phyloP scores from a whole-genome alignment of 1,140 invertebrate species.

The Conus ventricosus region DNA sequence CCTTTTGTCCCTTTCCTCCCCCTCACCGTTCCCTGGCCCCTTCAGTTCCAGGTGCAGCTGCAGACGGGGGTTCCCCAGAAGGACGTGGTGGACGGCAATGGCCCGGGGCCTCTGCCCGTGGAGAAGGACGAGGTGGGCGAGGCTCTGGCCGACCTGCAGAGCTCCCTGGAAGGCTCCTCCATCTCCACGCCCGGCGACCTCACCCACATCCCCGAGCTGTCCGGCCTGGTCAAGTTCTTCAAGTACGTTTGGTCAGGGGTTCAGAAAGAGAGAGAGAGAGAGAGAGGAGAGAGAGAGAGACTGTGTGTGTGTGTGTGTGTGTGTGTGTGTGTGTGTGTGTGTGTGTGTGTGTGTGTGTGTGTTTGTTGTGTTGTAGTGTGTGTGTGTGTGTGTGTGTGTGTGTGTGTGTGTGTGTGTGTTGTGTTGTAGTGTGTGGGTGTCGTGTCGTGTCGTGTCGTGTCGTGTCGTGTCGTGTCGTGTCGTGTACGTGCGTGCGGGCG shows the following conservation, averaged over 20 bases:
- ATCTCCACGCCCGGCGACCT: constrained; percentile 80
- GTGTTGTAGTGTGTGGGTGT: too few relatives aligned
- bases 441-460: too few relatives aligned
- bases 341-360: constrained; percentile 11
- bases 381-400: not conserved
- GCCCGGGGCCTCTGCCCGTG: constrained; percentile 39
- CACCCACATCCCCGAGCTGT: constrained; percentile 92
- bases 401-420: not conserved
- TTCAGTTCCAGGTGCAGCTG: constrained; percentile 93
- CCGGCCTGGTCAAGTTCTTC: constrained; percentile 90
- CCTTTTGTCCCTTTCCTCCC: not conserved
- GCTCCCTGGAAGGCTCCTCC: constrained; percentile 81
- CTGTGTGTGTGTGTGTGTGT: not conserved
- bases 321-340: not conserved
- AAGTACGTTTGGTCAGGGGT: constrained; percentile 77
- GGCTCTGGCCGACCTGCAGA: constrained; percentile 91
- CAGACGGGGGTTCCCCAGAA: constrained; percentile 85
- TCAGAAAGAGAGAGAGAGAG: not conserved
- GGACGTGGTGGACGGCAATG: constrained; percentile 40
- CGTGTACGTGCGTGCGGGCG: too few relatives aligned
- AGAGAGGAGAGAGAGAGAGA: not conserved
- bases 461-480: too few relatives aligned
- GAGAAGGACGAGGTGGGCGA: constrained; percentile 90
- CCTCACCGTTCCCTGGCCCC: not conserved
- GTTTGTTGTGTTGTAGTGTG: too few relatives aligned